Conservation (phyloP, 2,888 invertebrate species). For the Antheraea assamensis region DNA sequence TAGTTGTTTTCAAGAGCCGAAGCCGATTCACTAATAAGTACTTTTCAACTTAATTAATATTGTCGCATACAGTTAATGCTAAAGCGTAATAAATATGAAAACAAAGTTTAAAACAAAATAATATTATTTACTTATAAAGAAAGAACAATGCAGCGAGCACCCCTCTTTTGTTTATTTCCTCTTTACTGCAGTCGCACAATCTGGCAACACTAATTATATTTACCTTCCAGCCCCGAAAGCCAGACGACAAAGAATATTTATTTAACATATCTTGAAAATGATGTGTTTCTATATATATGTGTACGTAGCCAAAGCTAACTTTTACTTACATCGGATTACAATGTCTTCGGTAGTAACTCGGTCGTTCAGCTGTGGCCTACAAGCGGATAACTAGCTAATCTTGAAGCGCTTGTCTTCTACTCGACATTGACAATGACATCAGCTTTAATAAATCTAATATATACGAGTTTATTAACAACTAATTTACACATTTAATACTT, state of each 20-base stretch:
- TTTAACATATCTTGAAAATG: not conserved
- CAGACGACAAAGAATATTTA: not conserved
- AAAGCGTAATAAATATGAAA: not conserved
- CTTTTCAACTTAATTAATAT: not conserved
- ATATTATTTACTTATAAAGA: no score
- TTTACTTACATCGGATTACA: slow-evolving; percentile 13
- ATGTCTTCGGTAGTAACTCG: slow-evolving; percentile 1
- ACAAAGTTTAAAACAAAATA: no score
- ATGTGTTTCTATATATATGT: not conserved
- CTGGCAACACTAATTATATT: not conserved
- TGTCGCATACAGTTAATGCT: not conserved
- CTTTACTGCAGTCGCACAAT: not conserved
- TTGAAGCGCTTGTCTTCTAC: not conserved
- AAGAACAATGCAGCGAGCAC: no score
- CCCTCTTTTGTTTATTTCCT: not conserved
- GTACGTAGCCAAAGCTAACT: not conserved
- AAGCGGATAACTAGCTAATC: slow-evolving; percentile 6
- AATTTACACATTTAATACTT: no score
- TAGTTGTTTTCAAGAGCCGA: not conserved
- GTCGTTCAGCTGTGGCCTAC: not conserved
- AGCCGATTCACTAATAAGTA: not conserved
- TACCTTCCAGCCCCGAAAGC: not conserved
- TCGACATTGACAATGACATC: not conserved
- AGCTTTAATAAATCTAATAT: not conserved
- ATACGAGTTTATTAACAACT: not conserved